Base-by-base conservation (phyloP, 2,113 vertebrate genomes). In the Ancistrus triradiatus region DNA sequence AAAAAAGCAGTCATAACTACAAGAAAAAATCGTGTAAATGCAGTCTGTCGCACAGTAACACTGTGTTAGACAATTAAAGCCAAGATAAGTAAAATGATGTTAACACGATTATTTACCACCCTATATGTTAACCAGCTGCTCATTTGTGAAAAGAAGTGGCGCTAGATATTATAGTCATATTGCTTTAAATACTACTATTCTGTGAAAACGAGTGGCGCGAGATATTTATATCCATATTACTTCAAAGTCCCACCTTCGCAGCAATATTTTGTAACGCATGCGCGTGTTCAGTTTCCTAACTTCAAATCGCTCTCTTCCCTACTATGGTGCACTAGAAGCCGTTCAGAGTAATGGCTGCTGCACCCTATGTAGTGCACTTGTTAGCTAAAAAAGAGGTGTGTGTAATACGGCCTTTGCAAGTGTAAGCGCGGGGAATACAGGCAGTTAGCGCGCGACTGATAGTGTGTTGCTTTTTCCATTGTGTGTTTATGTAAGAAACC, bases 211-310 rank as follows among this genome's bases (percentile, higher is more conserved):
- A n/a, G n/a, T n/a, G n/a, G n/a, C n/a, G n/a, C n/a, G n/a, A n/a
- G n/a, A n/a, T n/a, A n/a, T n/a, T n/a, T n/a, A n/a, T n/a, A n/a
- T n/a, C n/a, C n/a, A n/a, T n/a, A n/a, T n/a, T n/a, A n/a, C n/a
- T n/a, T n/a, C 14, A 8, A 50, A 47, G 13, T 3, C 3, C 18
- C 9, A 2, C 1, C 13, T 66, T 66, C 64, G 53, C 64, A 53
- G 64, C 33, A 66, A n/a, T n/a, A 27, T 46, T 49, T 48, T 56
- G 6, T 28, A 7, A n/a, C 63, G 63, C 63, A 66, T 58, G 63
- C 63, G 63, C 52, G 9, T 19, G 13, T 1, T 14, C 1, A 14
- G 21, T 3, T 10, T 11, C 6, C 28, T 33, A 0, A 1, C 43
- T 28, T 5, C 40, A 46, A 31, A 43, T 28, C 9, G 1, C 7